phyloP scores from a whole-genome alignment of 2,888 invertebrate genomes.

The Microctonus brassicae region DNA sequence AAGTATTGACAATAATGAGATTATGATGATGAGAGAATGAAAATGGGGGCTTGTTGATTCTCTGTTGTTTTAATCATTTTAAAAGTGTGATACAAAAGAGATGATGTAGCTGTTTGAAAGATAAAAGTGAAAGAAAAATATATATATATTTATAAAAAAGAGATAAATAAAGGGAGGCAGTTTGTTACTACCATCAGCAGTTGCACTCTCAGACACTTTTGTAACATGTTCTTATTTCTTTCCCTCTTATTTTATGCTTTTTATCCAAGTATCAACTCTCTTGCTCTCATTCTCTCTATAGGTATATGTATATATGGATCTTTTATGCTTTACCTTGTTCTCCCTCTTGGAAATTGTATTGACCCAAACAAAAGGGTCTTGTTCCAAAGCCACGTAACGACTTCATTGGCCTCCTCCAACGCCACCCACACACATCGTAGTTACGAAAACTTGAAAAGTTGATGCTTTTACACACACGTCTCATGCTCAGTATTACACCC shows the following conservation, averaged over 20 bases:
- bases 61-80: neutral
- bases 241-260: neutral
- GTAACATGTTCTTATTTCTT: neutral
- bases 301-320: neutral
- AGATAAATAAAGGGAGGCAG: neutral
- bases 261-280: neutral
- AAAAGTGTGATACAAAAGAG: neutral
- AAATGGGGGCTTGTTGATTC: neutral
- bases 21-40: neutral
- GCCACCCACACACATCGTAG: neutral
- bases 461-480: conserved; percentile 3
- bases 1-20: neutral
- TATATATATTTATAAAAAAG: neutral
- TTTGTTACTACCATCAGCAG: neutral
- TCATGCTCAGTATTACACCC: neutral
- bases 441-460: conserved; percentile 22
- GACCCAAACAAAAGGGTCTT: conserved; percentile 26
- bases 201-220: neutral
- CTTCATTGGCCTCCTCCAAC: conserved; percentile 18
- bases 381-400: conserved; percentile 27
- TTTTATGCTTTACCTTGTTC: neutral
- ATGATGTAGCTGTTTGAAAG: neutral
- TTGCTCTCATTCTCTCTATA: neutral
- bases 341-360: conserved; percentile 25
- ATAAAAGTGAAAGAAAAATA: neutral